phyloP scores from a whole-genome alignment of 2,113 vertebrate species.

The Urocynchramus pylzowi region DNA sequence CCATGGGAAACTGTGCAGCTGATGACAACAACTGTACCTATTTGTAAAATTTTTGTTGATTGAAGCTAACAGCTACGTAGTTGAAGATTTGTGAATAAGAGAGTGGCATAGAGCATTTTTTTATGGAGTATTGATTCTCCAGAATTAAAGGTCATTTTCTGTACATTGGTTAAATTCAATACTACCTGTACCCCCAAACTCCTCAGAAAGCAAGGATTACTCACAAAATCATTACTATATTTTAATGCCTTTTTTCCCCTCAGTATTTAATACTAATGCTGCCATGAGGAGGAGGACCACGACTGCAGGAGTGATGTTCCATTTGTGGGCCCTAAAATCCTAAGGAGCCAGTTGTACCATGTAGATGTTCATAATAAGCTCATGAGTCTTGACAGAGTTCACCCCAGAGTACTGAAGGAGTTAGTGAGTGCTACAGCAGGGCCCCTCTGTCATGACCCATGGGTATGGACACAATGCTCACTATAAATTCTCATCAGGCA shows the following conservation, averaged over 20 bases:
- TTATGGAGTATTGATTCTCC: background rate
- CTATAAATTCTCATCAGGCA: background rate
- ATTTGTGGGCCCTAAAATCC: background rate
- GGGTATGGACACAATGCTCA: background rate
- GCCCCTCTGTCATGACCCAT: background rate
- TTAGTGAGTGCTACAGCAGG: background rate
- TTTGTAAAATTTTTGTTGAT: background rate
- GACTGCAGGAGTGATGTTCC: background rate
- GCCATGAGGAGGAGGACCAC: background rate
- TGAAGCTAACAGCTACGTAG: background rate
- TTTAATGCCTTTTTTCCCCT: accelerated
- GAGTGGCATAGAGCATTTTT: background rate
- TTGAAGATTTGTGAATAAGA: background rate
- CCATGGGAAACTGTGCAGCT: background rate
- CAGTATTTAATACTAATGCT: background rate
- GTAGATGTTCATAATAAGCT: background rate
- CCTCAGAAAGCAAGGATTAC: background rate
- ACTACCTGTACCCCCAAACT: background rate
- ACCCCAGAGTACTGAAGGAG: background rate
- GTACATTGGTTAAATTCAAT: background rate
- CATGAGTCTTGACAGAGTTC: background rate
- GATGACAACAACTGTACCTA: background rate
- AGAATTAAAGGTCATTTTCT: background rate
- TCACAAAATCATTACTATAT: background rate
- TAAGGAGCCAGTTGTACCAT: background rate